Conservation (phyloP, 2,888 invertebrate genomes). For the Drosophila falleni region DNA sequence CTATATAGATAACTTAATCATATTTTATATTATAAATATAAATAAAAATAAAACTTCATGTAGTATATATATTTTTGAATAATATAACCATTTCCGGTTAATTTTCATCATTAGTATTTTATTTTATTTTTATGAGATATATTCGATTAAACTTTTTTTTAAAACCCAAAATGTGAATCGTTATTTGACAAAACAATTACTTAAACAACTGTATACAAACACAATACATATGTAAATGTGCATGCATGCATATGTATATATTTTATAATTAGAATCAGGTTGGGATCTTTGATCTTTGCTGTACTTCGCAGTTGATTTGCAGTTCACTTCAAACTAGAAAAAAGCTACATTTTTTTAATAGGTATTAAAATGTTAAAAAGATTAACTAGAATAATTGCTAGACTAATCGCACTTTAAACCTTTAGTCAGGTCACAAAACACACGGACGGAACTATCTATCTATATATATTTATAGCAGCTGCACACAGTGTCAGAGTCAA, state of each 20-base stretch:
- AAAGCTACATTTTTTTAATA: conserved; percentile 12
- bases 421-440: conserved; percentile 8
- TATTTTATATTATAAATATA: background rate
- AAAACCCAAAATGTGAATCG: background rate
- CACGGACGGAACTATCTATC: conserved; percentile 7
- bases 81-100: background rate
- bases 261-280: conserved; percentile 11
- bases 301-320: conserved; percentile 17
- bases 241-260: conserved; percentile 3
- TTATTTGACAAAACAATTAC: background rate
- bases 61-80: too few relatives aligned
- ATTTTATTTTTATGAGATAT: background rate
- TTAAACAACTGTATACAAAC: background rate
- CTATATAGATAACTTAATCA: background rate
- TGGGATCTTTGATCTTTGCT: conserved; percentile 38
- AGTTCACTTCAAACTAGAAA: background rate
- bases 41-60: too few relatives aligned
- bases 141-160: background rate
- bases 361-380: background rate
- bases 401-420: conserved; percentile 14
- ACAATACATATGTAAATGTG: background rate
- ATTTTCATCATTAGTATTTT: background rate
- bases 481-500: conserved; percentile 18
- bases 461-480: conserved; percentile 4
- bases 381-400: conserved; percentile 4